phyloP scores from a whole-genome alignment of 1,140 invertebrate genomes.

The Bacillus rossius region DNA sequence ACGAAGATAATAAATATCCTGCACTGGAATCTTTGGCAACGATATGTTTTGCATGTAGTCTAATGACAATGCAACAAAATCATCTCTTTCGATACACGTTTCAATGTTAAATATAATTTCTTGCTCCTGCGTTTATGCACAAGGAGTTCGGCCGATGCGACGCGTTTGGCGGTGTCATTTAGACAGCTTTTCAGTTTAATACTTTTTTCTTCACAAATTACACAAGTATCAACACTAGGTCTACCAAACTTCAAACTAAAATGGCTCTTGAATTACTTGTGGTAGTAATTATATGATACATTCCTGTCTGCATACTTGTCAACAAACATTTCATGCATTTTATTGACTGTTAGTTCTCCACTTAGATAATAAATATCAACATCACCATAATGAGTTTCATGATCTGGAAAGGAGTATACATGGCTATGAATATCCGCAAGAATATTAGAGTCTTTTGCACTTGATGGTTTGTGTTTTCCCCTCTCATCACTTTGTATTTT shows the following conservation, averaged over 20 bases:
- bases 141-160: constrained; percentile 27
- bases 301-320: constrained; percentile 23
- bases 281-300: constrained; percentile 30
- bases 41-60: constrained; percentile 36
- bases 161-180: constrained; percentile 25
- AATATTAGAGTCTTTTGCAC: no score
- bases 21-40: constrained; percentile 23
- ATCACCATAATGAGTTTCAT: no score
- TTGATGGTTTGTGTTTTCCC: no score
- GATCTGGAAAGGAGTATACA: no score
- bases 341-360: constrained; percentile 30
- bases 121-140: constrained; percentile 23
- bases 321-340: constrained; percentile 31
- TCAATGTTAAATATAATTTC: constrained; percentile 29
- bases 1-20: constrained; percentile 26
- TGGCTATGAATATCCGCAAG: no score
- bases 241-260: constrained; percentile 27
- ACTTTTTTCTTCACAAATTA: constrained; percentile 19
- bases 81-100: constrained; percentile 18
- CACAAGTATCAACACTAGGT: constrained; percentile 29
- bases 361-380: constrained; percentile 27
- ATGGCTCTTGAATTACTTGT: constrained; percentile 30
- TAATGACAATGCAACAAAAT: constrained; percentile 25
- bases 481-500: no score
- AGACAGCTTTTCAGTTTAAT: constrained; percentile 12